Percentiles rank a stretch among this genome's conserved stretches.
These are phyloP conservation scores for Orchesellides sinensis DNA, from an alignment of 2,888 invertebrate species.

Conservation along the genomic window DNA sequence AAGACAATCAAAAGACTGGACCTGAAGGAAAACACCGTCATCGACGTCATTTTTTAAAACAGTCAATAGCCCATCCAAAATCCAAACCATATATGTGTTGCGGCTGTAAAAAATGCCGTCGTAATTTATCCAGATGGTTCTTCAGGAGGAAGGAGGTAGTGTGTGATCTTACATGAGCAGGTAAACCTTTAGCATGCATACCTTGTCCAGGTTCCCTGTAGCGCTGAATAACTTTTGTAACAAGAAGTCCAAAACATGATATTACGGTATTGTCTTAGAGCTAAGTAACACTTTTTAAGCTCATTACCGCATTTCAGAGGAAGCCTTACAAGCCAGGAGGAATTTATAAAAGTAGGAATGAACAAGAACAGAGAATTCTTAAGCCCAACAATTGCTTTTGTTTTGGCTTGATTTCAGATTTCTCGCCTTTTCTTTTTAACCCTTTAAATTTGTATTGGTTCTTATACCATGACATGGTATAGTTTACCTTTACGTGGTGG, in stretches of 20 bases:
- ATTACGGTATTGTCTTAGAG: not conserved
- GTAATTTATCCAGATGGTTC: not conserved
- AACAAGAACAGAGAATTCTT: too few species aligned
- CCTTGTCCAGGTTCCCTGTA: constrained; percentile 28
- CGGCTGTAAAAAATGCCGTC: not conserved
- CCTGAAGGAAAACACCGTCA: not conserved
- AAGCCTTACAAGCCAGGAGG: constrained; percentile 11
- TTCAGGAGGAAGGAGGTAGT: not conserved
- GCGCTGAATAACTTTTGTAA: constrained; percentile 26
- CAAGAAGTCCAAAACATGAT: not conserved
- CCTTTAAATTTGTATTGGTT: not conserved
- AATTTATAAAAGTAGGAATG: constrained; percentile 8
- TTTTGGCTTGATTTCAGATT: constrained; percentile 17
- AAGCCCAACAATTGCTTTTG: too few species aligned
- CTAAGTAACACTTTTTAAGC: too few species aligned
- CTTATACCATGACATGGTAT: not conserved
- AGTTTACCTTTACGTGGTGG: not conserved
- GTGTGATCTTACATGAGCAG: not conserved
- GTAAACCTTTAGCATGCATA: constrained; percentile 19
- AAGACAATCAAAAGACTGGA: constrained; percentile 42
- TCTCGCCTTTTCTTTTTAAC: not conserved
- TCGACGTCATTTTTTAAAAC: constrained; percentile 1
- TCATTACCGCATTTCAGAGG: constrained; percentile 17
- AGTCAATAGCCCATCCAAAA: constrained; percentile 12
- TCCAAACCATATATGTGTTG: not conserved